phyloP scores from a whole-genome alignment of 2,797 vertebrate genomes.

The Glyptemys insculpta region DNA sequence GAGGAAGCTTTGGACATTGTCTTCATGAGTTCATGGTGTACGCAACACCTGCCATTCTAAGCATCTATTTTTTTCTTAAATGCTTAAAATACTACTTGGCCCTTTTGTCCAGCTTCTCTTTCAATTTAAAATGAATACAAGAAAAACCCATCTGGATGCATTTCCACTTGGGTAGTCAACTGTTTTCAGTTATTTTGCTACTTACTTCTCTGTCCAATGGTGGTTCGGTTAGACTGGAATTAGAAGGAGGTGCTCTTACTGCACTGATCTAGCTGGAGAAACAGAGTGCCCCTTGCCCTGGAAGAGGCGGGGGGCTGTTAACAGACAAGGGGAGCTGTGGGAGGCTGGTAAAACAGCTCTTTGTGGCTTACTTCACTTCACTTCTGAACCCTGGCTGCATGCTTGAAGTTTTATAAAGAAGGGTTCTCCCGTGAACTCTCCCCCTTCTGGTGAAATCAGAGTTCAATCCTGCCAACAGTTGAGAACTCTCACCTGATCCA shows the following conservation, averaged over 20 bases:
- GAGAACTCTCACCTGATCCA: background rate
- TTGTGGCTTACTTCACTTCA: background rate
- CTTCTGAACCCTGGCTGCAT: background rate
- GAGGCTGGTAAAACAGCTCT: background rate
- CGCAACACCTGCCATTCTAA: background rate
- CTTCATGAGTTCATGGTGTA: background rate
- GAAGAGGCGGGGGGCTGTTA: constrained; percentile 10
- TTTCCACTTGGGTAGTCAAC: background rate
- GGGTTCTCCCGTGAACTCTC: background rate
- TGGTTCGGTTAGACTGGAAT: background rate
- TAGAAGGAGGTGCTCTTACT: background rate
- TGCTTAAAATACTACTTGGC: background rate
- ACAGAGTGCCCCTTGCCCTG: background rate
- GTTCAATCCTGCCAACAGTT: background rate
- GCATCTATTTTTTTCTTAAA: background rate
- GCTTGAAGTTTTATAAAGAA: background rate
- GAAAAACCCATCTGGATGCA: background rate
- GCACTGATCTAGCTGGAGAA: background rate
- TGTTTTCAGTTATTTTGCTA: background rate
- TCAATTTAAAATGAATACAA: background rate
- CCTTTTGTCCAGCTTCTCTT: background rate
- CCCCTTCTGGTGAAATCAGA: background rate
- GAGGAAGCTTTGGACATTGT: background rate
- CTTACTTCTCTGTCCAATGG: background rate
- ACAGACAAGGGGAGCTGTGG: constrained; percentile 1